These are phyloP conservation scores for Clarias platycephalus DNA, from an alignment of 2,797 vertebrate species.

Conservation along the genomic window DNA sequence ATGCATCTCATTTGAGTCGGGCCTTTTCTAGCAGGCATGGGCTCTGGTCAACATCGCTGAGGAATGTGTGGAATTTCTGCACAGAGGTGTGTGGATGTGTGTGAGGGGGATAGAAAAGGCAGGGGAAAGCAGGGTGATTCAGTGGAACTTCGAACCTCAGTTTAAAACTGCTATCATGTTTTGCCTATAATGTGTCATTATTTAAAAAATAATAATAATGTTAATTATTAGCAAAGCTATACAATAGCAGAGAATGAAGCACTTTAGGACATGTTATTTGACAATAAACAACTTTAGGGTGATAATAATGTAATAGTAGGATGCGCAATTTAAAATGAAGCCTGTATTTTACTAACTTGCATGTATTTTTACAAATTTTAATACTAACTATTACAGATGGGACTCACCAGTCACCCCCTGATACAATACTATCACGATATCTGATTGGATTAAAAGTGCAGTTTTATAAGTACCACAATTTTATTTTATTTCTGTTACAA, in stretches of 20 bases:
- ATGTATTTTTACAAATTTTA: too few relatives aligned
- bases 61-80: constrained; percentile 23
- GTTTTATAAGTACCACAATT: too few relatives aligned
- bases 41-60: not conserved
- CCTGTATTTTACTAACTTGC: too few relatives aligned
- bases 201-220: not conserved
- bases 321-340: too few relatives aligned
- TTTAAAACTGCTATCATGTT: not conserved
- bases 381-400: too few relatives aligned
- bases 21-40: not conserved
- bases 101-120: not conserved
- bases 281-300: not conserved
- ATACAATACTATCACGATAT: too few relatives aligned
- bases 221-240: not conserved
- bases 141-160: not conserved
- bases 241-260: not conserved
- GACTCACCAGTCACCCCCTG: too few relatives aligned
- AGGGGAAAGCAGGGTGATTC: not conserved
- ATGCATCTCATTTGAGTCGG: not conserved
- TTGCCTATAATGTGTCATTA: not conserved
- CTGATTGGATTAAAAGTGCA: too few relatives aligned
- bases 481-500: too few relatives aligned
- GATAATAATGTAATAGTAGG: too few relatives aligned
- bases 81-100: constrained; percentile 4
- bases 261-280: not conserved